Conservation (phyloP, 2,113 vertebrate species). For the Gopherus evgoodei region DNA sequence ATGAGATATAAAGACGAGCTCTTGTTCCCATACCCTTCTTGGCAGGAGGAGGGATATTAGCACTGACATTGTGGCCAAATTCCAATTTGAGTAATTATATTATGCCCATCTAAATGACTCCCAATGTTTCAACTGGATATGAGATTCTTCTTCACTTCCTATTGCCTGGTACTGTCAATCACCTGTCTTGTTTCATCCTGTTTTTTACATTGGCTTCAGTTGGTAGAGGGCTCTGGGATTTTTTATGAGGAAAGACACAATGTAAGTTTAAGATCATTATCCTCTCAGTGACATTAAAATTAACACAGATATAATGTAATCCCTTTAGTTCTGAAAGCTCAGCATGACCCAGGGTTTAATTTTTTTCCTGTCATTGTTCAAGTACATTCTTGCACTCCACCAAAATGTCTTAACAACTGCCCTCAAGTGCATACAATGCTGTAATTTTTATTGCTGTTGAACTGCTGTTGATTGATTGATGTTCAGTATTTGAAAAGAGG, state of each 20-base stretch:
- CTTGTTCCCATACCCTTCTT: background rate
- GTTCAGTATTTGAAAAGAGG: background rate
- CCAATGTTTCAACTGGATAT: rapidly evolving
- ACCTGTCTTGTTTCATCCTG: background rate
- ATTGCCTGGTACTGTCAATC: background rate
- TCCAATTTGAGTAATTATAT: background rate
- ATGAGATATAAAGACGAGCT: rapidly evolving
- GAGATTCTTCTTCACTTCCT: background rate
- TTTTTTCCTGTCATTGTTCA: background rate
- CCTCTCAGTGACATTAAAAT: background rate
- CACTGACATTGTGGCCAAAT: background rate
- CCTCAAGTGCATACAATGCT: background rate
- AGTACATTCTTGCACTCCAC: background rate
- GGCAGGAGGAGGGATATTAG: background rate
- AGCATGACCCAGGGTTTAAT: background rate
- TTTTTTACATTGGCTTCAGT: background rate
- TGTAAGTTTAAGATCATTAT: background rate
- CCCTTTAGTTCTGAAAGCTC: background rate
- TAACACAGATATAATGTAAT: background rate
- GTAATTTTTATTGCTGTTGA: background rate
- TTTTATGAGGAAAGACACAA: background rate
- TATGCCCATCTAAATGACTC: background rate
- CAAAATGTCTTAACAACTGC: slow-evolving; percentile 17
- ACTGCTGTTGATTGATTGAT: background rate
- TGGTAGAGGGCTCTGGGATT: background rate